A percentile compares a stretch with the other conserved stretches of the same genome.
phyloP scores from a whole-genome alignment of 92 coral and sea anemone species.

The Umimayanthus chanpuru region DNA sequence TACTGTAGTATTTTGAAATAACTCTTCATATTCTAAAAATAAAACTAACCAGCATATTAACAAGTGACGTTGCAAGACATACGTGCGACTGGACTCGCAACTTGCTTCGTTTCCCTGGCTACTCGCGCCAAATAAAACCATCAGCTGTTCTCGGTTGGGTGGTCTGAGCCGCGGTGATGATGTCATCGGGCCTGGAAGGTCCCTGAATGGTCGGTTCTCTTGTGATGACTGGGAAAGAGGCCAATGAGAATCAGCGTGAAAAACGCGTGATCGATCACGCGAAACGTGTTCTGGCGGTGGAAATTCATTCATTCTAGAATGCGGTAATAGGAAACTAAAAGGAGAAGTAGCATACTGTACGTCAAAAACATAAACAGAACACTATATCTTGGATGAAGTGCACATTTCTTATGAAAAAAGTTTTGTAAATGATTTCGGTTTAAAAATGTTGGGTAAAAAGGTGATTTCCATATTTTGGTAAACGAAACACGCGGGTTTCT shows the following conservation, averaged over 20 bases:
- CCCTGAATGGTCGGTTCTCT: neutral
- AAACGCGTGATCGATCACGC: slow-evolving; percentile 38
- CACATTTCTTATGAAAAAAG: neutral
- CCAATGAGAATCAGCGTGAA: slow-evolving; percentile 35
- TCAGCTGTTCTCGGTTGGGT: slow-evolving; percentile 22
- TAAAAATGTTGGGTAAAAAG: neutral
- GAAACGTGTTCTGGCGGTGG: slow-evolving; percentile 20
- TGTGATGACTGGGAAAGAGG: neutral
- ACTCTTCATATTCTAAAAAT: no score
- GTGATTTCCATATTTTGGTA: neutral
- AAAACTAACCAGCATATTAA: no score
- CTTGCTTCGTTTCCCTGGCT: neutral
- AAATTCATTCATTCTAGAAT: neutral
- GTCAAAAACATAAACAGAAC: neutral
- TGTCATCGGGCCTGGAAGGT: neutral
- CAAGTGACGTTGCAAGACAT: no score
- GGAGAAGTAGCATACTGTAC: neutral
- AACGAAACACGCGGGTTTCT: no score
- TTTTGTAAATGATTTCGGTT: neutral
- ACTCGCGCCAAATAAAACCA: slow-evolving; percentile 11
- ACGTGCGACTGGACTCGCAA: neutral
- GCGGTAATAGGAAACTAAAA: slow-evolving; percentile 3
- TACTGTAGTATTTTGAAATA: no score
- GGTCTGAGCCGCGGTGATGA: slow-evolving; percentile 4
- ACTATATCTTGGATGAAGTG: slow-evolving; percentile 4